Evolutionary conservation across 1,140 invertebrate species (phyloP), one percentile per base, ranked within the genome.

Genomic region (Stegodyphus mimosarum): DNA sequence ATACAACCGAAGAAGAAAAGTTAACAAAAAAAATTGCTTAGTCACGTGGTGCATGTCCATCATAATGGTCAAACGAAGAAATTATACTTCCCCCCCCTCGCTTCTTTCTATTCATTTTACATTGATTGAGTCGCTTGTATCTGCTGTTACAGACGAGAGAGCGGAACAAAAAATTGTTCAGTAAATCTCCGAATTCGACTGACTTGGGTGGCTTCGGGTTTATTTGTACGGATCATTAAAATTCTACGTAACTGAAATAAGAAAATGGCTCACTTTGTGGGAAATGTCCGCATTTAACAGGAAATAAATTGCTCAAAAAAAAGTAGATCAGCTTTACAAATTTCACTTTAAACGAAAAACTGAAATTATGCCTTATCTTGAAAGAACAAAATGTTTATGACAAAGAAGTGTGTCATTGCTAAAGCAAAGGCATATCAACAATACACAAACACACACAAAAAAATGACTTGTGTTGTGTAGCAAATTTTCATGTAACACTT

Each of bases 151-250:
- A 60, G 55, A 60, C 9, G 55, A 60, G 15, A 60, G 15, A 11
- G 55, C 9, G 55, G 55, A 5, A 5, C 1, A 33, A 33, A 33
- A 33, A 33, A n/a, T n/a, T n/a, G n/a, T 33, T 33, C 33, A 33
- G 33, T 33, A 33, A 33, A 33, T 33, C 33, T 33, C 33, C 33
- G 33, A 33, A 33, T 33, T 33, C 33, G 33, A 33, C 33, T 33
- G 33, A 33, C 33, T 33, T 33, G 33, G 33, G 33, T 33, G 33
- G 33, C 69, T 70, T 79, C 11, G 18, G 6, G n/a, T 13, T 60
- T 67, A 78, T 79, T 69, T 55, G 52, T 15, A 79, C 17, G 77
- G 77, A 70, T 79, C 77, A 79, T 79, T 79, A 79, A 79, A 79
- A 79, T 52, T 11, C 66, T 48, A 33, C 3, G 51, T 79, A 79